These are phyloP conservation scores for Puma concolor DNA, from an alignment of 2,113 vertebrate genomes.

Conservation along the genomic window DNA sequence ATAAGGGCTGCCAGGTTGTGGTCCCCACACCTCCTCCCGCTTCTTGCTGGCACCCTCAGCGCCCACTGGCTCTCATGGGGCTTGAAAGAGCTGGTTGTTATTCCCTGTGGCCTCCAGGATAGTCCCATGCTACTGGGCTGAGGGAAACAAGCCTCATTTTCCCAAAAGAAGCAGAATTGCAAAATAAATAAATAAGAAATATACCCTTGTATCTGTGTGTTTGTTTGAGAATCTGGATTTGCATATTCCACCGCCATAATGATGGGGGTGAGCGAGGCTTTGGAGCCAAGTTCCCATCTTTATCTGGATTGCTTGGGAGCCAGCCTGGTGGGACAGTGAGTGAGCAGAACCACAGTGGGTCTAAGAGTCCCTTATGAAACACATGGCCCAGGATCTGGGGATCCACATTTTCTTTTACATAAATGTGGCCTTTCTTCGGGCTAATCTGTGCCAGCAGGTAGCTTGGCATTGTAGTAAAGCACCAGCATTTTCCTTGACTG, in stretches of 20 bases:
- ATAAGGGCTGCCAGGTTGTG: not conserved
- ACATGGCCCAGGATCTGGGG: not conserved
- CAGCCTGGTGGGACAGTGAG: slow-evolving; percentile 25
- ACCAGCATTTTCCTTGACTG: not conserved
- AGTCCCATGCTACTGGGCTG: not conserved
- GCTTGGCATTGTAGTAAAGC: not conserved
- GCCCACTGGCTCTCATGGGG: no score
- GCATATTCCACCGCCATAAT: slow-evolving; percentile 30
- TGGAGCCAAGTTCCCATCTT: slow-evolving; percentile 30
- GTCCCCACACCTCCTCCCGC: fast-evolving
- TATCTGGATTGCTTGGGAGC: not conserved
- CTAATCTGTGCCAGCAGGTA: not conserved
- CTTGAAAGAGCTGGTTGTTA: not conserved
- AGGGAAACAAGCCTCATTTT: not conserved
- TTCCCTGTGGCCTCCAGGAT: not conserved
- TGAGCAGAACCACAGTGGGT: not conserved
- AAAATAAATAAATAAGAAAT: slow-evolving; percentile 42
- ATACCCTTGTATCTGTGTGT: not conserved
- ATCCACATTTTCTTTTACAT: not conserved
- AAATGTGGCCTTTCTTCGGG: not conserved
- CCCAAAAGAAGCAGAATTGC: slow-evolving; percentile 47
- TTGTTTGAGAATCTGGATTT: slow-evolving; percentile 19
- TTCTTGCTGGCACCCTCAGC: not conserved
- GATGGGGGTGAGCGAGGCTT: slow-evolving; percentile 22
- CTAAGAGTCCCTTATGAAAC: not conserved